These are phyloP conservation scores for Platycheirus albimanus DNA, from an alignment of 2,888 invertebrate genomes.

Conservation along the genomic window DNA sequence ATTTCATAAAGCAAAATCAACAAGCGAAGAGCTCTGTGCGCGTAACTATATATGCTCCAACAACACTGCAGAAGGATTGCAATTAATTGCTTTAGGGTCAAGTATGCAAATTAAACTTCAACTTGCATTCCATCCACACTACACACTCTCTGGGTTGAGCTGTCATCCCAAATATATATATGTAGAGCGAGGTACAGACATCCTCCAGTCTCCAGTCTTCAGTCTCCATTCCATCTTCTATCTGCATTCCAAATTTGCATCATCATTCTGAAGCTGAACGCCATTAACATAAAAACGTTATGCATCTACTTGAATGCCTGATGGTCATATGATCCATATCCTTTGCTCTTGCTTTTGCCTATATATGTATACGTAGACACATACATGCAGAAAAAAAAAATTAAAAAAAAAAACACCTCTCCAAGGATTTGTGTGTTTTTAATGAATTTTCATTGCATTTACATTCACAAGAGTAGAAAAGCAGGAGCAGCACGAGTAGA, in stretches of 20 bases:
- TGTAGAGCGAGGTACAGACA: constrained; percentile 15
- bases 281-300: constrained; percentile 39
- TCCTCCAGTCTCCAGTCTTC: constrained; percentile 10
- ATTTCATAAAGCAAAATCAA: constrained; percentile 48
- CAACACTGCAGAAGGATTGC: constrained; percentile 24
- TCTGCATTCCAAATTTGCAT: constrained; percentile 34
- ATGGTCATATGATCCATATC: constrained; percentile 29
- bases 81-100: constrained; percentile 74
- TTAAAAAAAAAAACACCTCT: constrained; percentile 6
- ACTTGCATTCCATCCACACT: constrained; percentile 46
- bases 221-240: constrained; percentile 7
- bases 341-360: constrained; percentile 1
- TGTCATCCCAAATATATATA: constrained; percentile 7
- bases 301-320: constrained; percentile 37
- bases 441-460: constrained; percentile 68
- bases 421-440: constrained; percentile 60
- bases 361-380: neutral
- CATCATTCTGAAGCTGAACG: constrained; percentile 23
- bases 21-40: constrained; percentile 15
- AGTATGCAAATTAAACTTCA: constrained; percentile 76
- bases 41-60: neutral
- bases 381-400: neutral
- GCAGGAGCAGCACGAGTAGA: neutral
- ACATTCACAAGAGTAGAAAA: neutral
- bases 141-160: constrained; percentile 1